Evolutionary conservation across 2,113 vertebrate genomes (phyloP).

Genomic region (Albula goreensis): DNA sequence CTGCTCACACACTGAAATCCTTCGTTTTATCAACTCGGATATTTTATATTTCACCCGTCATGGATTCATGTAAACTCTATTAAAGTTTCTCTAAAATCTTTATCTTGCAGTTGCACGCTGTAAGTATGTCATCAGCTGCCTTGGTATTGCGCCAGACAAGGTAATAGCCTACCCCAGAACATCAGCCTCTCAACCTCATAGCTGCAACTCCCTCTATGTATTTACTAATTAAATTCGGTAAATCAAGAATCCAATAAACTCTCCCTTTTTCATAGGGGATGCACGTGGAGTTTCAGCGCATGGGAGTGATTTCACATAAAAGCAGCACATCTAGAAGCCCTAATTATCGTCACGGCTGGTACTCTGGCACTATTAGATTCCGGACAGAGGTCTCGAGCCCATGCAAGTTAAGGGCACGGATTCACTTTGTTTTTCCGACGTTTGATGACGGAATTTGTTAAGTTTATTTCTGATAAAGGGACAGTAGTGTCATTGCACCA

Average conservation of each 20-base stretch:
- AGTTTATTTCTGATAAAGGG: background rate
- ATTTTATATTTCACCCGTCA: too few relatives aligned
- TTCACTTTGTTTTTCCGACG: background rate
- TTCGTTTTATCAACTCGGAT: too few relatives aligned
- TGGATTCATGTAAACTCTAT: too few relatives aligned
- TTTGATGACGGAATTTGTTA: background rate
- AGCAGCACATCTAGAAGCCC: background rate
- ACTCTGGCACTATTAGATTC: background rate
- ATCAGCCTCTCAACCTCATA: background rate
- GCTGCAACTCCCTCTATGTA: background rate
- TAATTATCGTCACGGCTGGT: background rate
- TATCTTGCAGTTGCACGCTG: too few relatives aligned
- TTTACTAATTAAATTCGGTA: background rate
- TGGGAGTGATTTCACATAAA: background rate
- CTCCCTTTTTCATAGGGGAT: background rate
- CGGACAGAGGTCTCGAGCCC: background rate
- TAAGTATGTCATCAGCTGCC: background rate
- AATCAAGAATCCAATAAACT: slow-evolving; percentile 14
- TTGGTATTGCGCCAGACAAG: background rate
- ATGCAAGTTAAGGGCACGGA: background rate
- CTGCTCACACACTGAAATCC: background rate
- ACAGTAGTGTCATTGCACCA: background rate
- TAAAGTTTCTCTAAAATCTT: too few relatives aligned
- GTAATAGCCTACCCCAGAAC: background rate
- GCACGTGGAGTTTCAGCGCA: background rate